Base-by-base conservation (phyloP, 2,888 invertebrate species). In the Hypolimnas misippus region DNA sequence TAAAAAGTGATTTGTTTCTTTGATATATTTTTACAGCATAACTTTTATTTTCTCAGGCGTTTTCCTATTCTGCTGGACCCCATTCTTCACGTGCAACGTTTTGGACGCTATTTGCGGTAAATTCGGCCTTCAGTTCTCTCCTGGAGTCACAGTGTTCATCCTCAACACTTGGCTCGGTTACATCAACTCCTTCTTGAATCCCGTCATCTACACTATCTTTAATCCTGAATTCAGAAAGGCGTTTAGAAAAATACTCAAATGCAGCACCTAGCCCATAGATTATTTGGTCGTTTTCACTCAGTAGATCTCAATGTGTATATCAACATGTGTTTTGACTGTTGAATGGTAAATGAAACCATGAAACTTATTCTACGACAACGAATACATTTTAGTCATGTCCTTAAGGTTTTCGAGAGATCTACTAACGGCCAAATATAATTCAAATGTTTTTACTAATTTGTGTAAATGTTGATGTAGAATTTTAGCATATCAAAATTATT, bases 171-270 rank as follows among this genome's bases (percentile, higher is more conserved):
- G 99, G 99, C 93, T 99, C 65, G 99, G 99, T 57, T 99, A 99
- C 92, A 98, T 99, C 93, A 99, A 98, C 91, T 97, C 97, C 78
- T 97, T 97, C 83, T 96, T 97, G 66, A 97, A 97, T 90, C 98
- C 98, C 10, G 96, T 98, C 74, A 98, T 98, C 79, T 98, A 98
- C 86, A 98, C 98, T 63, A 98, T 97, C 80, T 97, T 98, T 89
- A 99, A 99, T 92, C 97, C 98, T 0, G 99, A 99, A 86, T 99
- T 99, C 92, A 94, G 99, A 71, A 98, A 98, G 93, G 99, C 99
- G 59, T 99, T 99, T 92, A 97, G 98, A 81, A 98, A 97, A 88
- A 94, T 99, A 72, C 95, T 99, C 89, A 93, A 93, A 67, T 93
- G 96, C 75, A 94, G 94, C 67, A 88, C 92, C 84, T 92, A 92